phyloP scores from a whole-genome alignment of 2,888 invertebrate species.

The Hypolimnas misippus region DNA sequence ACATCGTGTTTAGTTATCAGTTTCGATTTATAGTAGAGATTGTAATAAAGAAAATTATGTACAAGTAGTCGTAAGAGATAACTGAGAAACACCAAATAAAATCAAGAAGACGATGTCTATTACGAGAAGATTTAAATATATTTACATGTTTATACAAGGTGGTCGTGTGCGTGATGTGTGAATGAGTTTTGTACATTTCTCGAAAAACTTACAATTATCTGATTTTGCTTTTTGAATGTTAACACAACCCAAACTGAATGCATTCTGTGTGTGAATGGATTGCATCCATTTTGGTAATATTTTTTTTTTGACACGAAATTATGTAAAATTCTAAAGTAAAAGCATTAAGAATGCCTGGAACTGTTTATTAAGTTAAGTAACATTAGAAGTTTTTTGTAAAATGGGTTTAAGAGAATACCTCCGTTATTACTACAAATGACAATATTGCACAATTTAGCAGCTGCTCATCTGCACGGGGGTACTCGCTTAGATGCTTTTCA shows the following conservation, averaged over 20 bases:
- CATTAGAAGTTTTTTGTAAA: slow-evolving; percentile 56
- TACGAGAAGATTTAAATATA: slow-evolving; percentile 46
- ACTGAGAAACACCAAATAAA: slow-evolving; percentile 49
- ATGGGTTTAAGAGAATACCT: slow-evolving; percentile 62
- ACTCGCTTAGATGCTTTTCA: slow-evolving; percentile 64
- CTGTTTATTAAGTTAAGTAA: slow-evolving; percentile 53
- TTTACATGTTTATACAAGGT: slow-evolving; percentile 50
- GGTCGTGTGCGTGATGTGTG: slow-evolving; percentile 42
- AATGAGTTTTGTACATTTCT: slow-evolving; percentile 55
- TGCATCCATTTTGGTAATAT: slow-evolving; percentile 67
- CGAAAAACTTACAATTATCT: slow-evolving; percentile 52
- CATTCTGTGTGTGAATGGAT: slow-evolving; percentile 47
- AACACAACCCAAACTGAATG: slow-evolving; percentile 61
- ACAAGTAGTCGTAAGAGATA: slow-evolving; percentile 47
- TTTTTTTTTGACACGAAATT: slow-evolving; percentile 47
- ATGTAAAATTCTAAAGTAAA: slow-evolving; percentile 52
- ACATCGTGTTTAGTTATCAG: slow-evolving; percentile 7
- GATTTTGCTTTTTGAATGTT: slow-evolving; percentile 36
- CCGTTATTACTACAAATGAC: slow-evolving; percentile 36
- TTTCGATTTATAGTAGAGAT: slow-evolving; percentile 8
- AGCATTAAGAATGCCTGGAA: slow-evolving; percentile 74
- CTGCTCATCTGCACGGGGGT: slow-evolving; percentile 49
- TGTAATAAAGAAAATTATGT: slow-evolving; percentile 42
- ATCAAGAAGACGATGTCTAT: slow-evolving; percentile 47
- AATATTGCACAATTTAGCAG: neutral